Evolutionary conservation across 23 tunicate species (phyloP).

Genomic region (Trididemnum nubilum): DNA sequence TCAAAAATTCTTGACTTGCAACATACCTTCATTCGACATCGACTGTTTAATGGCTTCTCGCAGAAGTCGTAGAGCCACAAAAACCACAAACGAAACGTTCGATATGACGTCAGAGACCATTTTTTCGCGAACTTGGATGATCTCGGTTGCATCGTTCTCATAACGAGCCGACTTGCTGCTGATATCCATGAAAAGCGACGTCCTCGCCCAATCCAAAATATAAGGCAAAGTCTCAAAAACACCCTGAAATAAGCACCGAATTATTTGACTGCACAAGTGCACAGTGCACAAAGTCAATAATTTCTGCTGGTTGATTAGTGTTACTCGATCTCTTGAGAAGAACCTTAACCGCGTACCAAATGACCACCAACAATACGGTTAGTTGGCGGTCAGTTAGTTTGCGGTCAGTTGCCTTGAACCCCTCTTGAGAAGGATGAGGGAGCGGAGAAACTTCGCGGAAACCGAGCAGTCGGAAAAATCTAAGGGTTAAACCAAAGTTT

Average conservation of each 20-base stretch:
- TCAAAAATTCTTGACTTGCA: too few species aligned
- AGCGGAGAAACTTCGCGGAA: too few species aligned
- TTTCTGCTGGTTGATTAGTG: neutral
- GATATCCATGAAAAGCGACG: constrained; percentile 55
- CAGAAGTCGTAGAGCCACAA: constrained; percentile 37
- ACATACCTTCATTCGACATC: neutral
- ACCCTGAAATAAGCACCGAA: constrained; percentile 46
- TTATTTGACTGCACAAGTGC: too few species aligned
- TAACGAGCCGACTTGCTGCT: constrained; percentile 43
- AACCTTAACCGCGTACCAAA: too few species aligned
- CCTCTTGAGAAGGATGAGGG: too few species aligned
- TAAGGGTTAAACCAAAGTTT: too few species aligned
- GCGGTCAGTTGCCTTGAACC: too few species aligned
- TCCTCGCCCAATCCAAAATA: constrained; percentile 63
- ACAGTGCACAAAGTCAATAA: neutral
- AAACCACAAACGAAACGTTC: constrained; percentile 40
- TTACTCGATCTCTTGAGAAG: too few species aligned
- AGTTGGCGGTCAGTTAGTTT: too few species aligned
- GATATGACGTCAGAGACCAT: constrained; percentile 30
- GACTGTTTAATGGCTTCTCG: constrained; percentile 37
- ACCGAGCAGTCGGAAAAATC: too few species aligned
- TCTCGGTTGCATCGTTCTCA: constrained; percentile 1
- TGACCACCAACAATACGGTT: too few species aligned
- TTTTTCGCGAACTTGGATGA: constrained; percentile 15
- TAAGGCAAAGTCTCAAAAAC: constrained; percentile 54